Evolutionary conservation across 2,888 invertebrate species (phyloP), one percentile per base, ranked within the genome.

Genomic region (Lacanobia wlatinum): DNA sequence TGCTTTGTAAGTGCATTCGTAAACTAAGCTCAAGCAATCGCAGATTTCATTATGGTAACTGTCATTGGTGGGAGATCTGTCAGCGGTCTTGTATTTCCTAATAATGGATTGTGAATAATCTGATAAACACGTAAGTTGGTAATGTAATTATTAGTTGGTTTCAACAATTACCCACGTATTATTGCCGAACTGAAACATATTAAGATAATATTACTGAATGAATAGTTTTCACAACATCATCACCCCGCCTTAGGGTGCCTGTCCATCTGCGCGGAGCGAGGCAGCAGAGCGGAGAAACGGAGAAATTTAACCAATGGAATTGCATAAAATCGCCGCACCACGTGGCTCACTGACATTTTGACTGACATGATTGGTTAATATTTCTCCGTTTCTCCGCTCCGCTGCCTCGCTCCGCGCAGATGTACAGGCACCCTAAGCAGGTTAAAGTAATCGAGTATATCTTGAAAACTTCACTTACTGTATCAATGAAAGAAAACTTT

Each of bases 31-130:
- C 84, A 83, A 86, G 85, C 88, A 87, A 90, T 88, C 88, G 86
- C 83, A 75, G 86, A 89, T 89, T 90, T 90, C 87, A 87, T 91
- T 89, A 88, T 77, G 71, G 82, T 84, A 84, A 83, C 90, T 88
- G 89, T 88, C 87, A 86, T 85, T 84, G 78, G 83, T 84, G 76
- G 83, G 86, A 88, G 87, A 88, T 89, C 87, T 90, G 87, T 90
- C 87, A 89, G 86, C 83, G 72, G 78, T 87, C 73, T 84, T 83
- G 79, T 78, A 86, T 87, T 87, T 86, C 85, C 83, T 78, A 83
- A 87, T 86, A 85, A 81, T 81, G 83, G 81, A 85, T 79, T 76
- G 77, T 80, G 78, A 84, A 79, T 83, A 70, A 73, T 86, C 64
- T 71, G 69, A 70, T 73, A 61, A 70, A 34, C 66, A 62, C 64